Base-by-base conservation (phyloP, 2,797 vertebrate genomes). In the Sebastolobus altivelis region DNA sequence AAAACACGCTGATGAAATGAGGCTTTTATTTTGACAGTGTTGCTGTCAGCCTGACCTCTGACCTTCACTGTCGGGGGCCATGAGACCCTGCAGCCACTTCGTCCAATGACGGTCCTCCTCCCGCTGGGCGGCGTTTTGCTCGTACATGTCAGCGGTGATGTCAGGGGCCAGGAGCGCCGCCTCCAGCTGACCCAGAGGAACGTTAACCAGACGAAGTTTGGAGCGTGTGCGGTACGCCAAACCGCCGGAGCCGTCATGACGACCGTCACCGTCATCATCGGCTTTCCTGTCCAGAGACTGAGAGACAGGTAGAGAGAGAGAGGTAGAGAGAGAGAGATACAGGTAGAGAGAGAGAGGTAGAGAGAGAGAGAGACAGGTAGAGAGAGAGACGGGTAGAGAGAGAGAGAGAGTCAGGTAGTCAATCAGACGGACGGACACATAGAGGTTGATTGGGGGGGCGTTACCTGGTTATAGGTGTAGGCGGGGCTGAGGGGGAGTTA, bases 121-220 rank as follows among this genome's bases (percentile, higher is more conserved):
- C 1, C 93, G 93, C 20, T 93, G 95, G 49, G 93, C 89, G 1
- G 77, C 49, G 38, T 70, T 65, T 18, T 80, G 82, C 49, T 98
- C 97, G 0, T 99, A 99, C 98, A 99, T 99, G 85, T 99, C 98
- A 0, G 97, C 96, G 0, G 98, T 99, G 90, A 98, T 98, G 54
- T 99, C 98, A 0, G 98, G 98, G 3, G 98, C 96, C 11, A 89
- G 94, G 4, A 99, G 97, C 90, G 97, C 96, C 0, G 98, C 98
- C 93, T 99, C 98, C 86, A 99, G 93, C 77, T 96, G 96, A 20
- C 96, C 97, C 14, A 99, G 91, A 2, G 97, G 97, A 0, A 99
- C 92, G 16, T 98, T 94, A 9, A 96, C 97, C 71, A 99, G 89
- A 0, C 95, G 97, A 4, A 95, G 93, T 90, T 98, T 99, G 2